A percentile compares a stretch with the other conserved stretches of the same genome.
phyloP scores from a whole-genome alignment of 2,888 invertebrate genomes.

The Amiota minor region DNA sequence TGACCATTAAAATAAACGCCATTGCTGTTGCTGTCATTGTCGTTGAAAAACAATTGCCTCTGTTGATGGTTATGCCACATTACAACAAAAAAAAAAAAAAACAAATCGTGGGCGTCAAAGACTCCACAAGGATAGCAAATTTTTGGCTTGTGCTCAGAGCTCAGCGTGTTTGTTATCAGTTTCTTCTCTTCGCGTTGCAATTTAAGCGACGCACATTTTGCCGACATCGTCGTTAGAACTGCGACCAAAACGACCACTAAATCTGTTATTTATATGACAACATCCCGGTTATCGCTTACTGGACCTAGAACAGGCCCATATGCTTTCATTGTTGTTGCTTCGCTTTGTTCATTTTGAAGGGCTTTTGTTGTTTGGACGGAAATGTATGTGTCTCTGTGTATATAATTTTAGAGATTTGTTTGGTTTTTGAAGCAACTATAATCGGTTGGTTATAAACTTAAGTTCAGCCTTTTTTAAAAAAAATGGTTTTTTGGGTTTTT shows the following conservation, averaged over 20 bases:
- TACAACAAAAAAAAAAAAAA: slow-evolving; percentile 1
- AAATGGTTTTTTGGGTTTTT: too few relatives aligned
- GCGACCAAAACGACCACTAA: slow-evolving; percentile 49
- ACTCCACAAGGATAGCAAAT: too few relatives aligned
- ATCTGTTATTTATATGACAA: slow-evolving; percentile 62
- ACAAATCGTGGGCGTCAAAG: background rate
- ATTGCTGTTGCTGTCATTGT: background rate
- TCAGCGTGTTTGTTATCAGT: slow-evolving; percentile 2
- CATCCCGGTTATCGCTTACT: slow-evolving; percentile 48
- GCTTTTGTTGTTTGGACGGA: background rate
- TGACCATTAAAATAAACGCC: slow-evolving; percentile 7
- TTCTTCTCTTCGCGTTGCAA: background rate
- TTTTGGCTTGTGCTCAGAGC: too few relatives aligned
- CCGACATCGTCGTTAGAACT: background rate
- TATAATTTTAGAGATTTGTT: background rate
- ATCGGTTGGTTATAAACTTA: too few relatives aligned
- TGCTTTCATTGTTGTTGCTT: background rate
- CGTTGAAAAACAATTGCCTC: background rate
- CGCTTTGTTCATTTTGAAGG: background rate
- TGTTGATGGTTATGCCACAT: slow-evolving; percentile 13
- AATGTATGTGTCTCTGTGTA: background rate
- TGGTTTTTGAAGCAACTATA: too few relatives aligned
- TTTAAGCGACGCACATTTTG: background rate
- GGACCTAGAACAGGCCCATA: too few relatives aligned
- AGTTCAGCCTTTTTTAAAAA: too few relatives aligned